Percentiles rank a stretch among this genome's conserved stretches.
Evolutionary conservation across 2,888 invertebrate species (phyloP).

Genomic region (Mechanitis messenoides): DNA sequence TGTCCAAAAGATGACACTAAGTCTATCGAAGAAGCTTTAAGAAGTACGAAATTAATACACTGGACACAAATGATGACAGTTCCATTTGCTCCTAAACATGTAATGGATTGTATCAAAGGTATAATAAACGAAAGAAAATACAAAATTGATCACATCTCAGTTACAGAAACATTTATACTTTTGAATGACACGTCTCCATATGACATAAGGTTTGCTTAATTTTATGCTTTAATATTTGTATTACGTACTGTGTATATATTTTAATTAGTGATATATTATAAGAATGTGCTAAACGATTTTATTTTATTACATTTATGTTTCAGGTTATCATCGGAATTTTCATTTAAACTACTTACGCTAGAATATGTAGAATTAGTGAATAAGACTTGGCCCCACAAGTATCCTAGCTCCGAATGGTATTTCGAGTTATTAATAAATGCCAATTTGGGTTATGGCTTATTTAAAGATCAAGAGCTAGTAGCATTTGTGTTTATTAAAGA

Average conservation of each 20-base stretch:
- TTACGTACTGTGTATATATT: too few species aligned
- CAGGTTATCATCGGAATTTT: constrained; percentile 39
- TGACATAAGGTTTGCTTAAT: constrained; percentile 28
- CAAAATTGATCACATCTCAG: constrained; percentile 23
- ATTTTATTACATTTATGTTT: constrained; percentile 21
- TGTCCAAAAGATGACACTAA: constrained; percentile 41
- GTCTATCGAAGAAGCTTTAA: constrained; percentile 43
- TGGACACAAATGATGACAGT: constrained; percentile 38
- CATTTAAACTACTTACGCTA: constrained; percentile 37
- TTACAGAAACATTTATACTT: constrained; percentile 36
- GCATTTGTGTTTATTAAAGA: constrained; percentile 51
- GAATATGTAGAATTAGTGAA: constrained; percentile 41
- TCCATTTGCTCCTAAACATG: constrained; percentile 37
- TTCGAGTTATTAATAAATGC: constrained; percentile 43
- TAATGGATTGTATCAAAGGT: constrained; percentile 36
- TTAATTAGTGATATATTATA: too few species aligned
- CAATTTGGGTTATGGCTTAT: constrained; percentile 49
- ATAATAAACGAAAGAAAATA: constrained; percentile 30
- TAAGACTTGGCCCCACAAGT: constrained; percentile 47
- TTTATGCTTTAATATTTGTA: too few species aligned
- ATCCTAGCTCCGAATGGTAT: constrained; percentile 39
- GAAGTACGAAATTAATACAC: constrained; percentile 43
- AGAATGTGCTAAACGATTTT: not conserved
- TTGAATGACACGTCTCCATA: constrained; percentile 31
- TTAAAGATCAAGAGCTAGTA: constrained; percentile 34